Evolutionary conservation across 2,113 vertebrate species (phyloP).

Genomic region (Eulemur rufifrons): DNA sequence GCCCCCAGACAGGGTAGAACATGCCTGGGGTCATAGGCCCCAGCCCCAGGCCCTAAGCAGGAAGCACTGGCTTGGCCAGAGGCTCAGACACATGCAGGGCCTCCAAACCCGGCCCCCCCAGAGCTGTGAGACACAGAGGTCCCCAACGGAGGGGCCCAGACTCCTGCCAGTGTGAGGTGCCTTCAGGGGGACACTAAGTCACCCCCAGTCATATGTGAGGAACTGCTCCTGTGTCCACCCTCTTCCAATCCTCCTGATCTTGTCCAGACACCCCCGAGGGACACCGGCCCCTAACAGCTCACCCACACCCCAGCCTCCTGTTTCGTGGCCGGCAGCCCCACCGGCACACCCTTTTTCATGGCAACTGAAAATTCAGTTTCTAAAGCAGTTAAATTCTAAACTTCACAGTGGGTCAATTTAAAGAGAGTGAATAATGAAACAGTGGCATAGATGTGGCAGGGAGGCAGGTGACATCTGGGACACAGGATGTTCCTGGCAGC

Average conservation of each 20-base stretch:
- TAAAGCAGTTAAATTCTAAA: not conserved
- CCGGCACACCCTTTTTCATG: not conserved
- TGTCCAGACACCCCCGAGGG: not conserved
- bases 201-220: not conserved
- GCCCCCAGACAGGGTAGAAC: not conserved
- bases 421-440: not conserved
- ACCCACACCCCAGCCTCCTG: not conserved
- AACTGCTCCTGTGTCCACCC: not conserved
- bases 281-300: not conserved
- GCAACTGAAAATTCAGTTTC: not conserved
- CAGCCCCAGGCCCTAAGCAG: not conserved
- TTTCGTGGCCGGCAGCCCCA: not conserved
- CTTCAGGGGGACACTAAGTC: not conserved
- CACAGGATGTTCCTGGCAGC: not conserved
- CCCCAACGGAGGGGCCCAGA: not conserved
- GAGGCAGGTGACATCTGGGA: not conserved
- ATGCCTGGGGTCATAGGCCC: not conserved
- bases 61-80: not conserved
- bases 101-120: not conserved
- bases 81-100: not conserved
- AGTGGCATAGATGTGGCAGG: not conserved
- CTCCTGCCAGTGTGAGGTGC: not conserved
- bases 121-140: not conserved
- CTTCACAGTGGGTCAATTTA: not conserved
- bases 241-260: not conserved